Evolutionary conservation across 2,888 invertebrate genomes (phyloP), one percentile per base, ranked within the genome.

Genomic region (Dynastes tityus): DNA sequence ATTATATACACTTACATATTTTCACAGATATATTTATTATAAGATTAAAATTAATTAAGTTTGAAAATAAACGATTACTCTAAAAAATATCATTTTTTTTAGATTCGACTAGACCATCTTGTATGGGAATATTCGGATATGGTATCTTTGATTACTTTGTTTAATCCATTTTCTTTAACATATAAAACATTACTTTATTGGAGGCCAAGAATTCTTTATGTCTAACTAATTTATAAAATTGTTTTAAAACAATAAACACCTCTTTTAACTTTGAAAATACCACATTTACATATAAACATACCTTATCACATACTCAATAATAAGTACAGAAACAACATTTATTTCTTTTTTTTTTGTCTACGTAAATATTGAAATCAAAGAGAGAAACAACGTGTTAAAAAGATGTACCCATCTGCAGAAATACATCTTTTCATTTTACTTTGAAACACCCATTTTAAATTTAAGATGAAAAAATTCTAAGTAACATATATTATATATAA

Each of bases 41-140:
- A 16, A 22, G 40, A 40, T 71, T 49, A 55, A 68, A 71, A 53
- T 71, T 71, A 71, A 71, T 49, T 37, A 71, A 45, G 11, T 6
- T 55, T 61, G 61, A 73, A 73, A 73, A 40, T 13, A 73, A 61
- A 40, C 16, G 22, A 27, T 68, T 27, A 68, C 58, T 73, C 73
- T 73, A 73, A 73, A 73, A 73, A 73, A 73, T 73, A 73, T 73
- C 73, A 45, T 45, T 68, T 68, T 68, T 55, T 73, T 58, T 61
- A 73, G 40, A 45, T 64, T 78, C 51, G 78, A 78, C 78, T 78
- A 78, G 78, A 73, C 78, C 73, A 73, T 78, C 45, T 61, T 73
- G 67, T 76, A 76, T 78, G 71, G 78, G 78, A 78, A 78, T 78
- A 78, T 71, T 73, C 71, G 73, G 78, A 78, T 78, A 78, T 78